phyloP scores from a whole-genome alignment of 2,888 invertebrate genomes.

The Drosophila borborema region DNA sequence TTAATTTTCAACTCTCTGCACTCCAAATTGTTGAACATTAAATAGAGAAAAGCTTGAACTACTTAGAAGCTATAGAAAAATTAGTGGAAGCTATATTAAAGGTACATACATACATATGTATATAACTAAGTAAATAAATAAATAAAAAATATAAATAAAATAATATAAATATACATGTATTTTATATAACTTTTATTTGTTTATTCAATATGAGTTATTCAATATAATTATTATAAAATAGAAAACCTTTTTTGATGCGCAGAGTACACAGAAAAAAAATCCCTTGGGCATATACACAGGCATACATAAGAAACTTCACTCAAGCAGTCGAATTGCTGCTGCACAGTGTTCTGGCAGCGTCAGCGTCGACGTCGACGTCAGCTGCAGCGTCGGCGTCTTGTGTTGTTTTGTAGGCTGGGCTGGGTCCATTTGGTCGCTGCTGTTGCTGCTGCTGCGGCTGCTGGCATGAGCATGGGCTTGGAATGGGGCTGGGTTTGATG shows the following conservation, averaged over 20 bases:
- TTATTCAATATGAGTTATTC: too few species aligned
- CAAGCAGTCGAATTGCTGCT: neutral
- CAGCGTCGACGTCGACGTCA: slow-evolving; percentile 9
- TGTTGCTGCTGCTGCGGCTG: slow-evolving; percentile 6
- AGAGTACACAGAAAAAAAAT: too few species aligned
- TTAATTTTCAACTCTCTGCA: neutral
- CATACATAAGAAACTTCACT: neutral
- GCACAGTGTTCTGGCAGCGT: slow-evolving; percentile 25
- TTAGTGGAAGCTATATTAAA: too few species aligned
- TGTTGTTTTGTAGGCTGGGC: slow-evolving; percentile 28
- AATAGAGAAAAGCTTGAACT: neutral
- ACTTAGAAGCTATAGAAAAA: too few species aligned
- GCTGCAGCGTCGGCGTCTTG: slow-evolving; percentile 46
- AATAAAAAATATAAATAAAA: too few species aligned
- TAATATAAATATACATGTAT: too few species aligned
- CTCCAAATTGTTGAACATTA: neutral
- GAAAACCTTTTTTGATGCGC: too few species aligned
- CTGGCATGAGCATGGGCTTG: neutral
- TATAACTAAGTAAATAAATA: too few species aligned
- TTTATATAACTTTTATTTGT: too few species aligned
- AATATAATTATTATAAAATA: neutral
- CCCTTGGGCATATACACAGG: too few species aligned
- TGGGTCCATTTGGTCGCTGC: slow-evolving; percentile 27
- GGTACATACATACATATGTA: too few species aligned
- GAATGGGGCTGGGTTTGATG: slow-evolving; percentile 21